Evolutionary conservation across 1,140 invertebrate genomes (phyloP), one percentile per base, ranked within the genome.

Genomic region (Rhagoletis zephyria): DNA sequence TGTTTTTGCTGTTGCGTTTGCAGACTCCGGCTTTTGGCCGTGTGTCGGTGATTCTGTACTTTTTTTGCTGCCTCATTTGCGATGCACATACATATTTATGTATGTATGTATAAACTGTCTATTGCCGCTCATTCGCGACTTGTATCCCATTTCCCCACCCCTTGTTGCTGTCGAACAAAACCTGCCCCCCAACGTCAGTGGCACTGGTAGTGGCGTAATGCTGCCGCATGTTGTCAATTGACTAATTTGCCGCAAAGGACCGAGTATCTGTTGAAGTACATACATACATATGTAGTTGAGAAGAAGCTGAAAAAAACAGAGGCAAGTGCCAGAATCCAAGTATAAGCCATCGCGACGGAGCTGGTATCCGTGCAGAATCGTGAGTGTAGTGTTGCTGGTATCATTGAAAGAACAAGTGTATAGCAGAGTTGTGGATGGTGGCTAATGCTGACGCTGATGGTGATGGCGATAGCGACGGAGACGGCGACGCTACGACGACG

Each of bases 211-310:
- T 77, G 48, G 74, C 45, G 45, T 56, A 56, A 77, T 40, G 48
- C 74, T 51, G 74, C 19, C 56, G 74, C 74, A 81, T 81, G 74
- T 81, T 56, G 74, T 81, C 74, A 81, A 81, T 81, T 81, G 74
- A 56, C 74, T 81, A 81, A 81, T 81, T 81, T 81, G 74, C 74
- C 74, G 51, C 74, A 81, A 81, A 81, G 74, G 74, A 51, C 74
- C n/a, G 48, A 56, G 19, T 56, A 30, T 30, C 30, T 56, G 7
- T 48, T 48, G n/a, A n/a, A n/a, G 45, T 16, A 42, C 51, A 19
- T 81, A 12, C 48, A 9, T 30, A 30, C 30, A 30, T 30, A 30
- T 30, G 30, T 30, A 30, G 30, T 30, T 30, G 30, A 81, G 48
- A 81, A 81, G 7, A 74, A 3, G 45, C 70, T 42, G 12, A 40